phyloP scores from a whole-genome alignment of 53 echinoderm and acorn worm species.

The Mesocentrotus franciscanus region DNA sequence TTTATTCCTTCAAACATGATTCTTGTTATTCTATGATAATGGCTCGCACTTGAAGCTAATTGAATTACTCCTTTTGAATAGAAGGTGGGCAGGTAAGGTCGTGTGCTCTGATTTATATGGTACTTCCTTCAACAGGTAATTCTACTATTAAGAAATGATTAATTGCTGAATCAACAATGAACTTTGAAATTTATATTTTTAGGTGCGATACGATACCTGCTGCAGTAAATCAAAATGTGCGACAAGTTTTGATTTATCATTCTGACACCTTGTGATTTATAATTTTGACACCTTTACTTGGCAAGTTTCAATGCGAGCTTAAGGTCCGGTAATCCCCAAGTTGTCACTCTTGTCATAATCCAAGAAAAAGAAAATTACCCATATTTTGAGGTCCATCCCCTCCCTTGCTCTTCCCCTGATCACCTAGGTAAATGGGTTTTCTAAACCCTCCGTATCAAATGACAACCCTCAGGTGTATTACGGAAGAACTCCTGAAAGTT shows the following conservation, averaged over 20 bases:
- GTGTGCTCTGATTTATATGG: neutral
- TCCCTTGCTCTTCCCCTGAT: neutral
- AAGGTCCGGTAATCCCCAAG: neutral
- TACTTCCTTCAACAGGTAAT: constrained; percentile 32
- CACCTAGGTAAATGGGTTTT: neutral
- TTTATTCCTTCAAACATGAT: no score
- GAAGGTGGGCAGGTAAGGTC: neutral
- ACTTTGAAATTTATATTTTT: no score
- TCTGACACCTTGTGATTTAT: constrained; percentile 18
- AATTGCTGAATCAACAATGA: constrained; percentile 23
- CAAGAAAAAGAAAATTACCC: neutral
- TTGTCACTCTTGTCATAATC: neutral
- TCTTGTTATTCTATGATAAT: no score
- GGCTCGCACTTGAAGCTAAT: neutral
- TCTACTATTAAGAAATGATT: neutral
- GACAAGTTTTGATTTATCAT: neutral
- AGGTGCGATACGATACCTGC: neutral
- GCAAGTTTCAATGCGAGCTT: constrained; percentile 19
- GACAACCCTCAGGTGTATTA: constrained; percentile 6
- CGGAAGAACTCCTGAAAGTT: neutral
- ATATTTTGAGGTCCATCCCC: neutral
- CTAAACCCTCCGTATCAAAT: neutral
- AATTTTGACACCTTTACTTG: constrained; percentile 38
- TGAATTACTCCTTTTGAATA: neutral
- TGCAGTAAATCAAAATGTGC: neutral